These are phyloP conservation scores for Callochromis pleurospilus DNA, from an alignment of 2,113 vertebrate genomes.

Conservation along the genomic window DNA sequence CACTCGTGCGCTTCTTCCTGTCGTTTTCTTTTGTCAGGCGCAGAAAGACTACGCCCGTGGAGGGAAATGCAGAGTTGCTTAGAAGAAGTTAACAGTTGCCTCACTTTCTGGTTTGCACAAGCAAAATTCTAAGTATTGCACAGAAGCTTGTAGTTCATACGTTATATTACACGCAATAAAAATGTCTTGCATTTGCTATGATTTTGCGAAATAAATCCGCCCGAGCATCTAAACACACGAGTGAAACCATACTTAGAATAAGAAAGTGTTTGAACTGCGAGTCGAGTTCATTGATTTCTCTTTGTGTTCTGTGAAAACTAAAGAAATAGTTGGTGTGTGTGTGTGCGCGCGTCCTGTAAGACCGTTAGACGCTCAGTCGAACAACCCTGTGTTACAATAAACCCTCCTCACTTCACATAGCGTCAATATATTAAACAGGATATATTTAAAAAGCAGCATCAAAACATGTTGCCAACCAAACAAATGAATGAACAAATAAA, in stretches of 20 bases:
- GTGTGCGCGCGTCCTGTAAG: background rate
- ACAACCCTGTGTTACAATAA: background rate
- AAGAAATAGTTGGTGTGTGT: background rate
- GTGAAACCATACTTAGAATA: background rate
- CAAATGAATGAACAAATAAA: background rate
- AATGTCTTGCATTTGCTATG: background rate
- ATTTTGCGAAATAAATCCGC: background rate
- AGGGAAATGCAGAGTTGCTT: accelerated
- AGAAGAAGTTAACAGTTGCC: background rate
- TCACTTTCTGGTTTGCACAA: background rate
- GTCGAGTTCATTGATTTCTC: background rate
- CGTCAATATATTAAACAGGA: background rate
- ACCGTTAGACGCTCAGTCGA: background rate
- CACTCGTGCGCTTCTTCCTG: accelerated
- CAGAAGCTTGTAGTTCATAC: accelerated
- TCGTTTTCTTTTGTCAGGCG: background rate
- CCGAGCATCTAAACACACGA: background rate
- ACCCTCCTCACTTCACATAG: background rate
- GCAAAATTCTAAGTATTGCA: background rate
- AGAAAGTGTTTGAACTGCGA: background rate
- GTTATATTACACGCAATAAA: background rate
- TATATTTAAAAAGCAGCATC: background rate
- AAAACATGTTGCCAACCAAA: background rate
- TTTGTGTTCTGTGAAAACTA: background rate
- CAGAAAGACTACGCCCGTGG: background rate